A percentile compares a stretch with the other conserved stretches of the same genome.
Conservation (phyloP, 2,888 invertebrate species). For the Urechis unicinctus region DNA sequence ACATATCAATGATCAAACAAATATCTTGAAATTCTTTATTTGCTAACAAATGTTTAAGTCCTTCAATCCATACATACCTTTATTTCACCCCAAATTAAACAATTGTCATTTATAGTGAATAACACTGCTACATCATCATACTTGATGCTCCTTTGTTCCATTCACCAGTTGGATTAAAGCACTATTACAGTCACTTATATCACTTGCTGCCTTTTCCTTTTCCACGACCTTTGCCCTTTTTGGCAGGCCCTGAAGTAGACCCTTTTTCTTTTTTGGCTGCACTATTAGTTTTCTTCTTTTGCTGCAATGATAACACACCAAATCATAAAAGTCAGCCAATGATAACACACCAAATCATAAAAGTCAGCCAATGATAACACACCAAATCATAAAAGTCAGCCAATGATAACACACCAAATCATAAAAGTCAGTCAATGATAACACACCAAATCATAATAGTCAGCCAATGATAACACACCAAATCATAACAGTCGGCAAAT, state of each 20-base stretch:
- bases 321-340: background rate
- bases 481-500: too few species aligned
- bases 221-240: background rate
- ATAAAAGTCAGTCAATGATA: too few species aligned
- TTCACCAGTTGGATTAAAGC: background rate
- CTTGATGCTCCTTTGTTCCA: background rate
- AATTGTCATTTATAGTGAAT: background rate
- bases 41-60: too few species aligned
- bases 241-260: background rate
- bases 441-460: too few species aligned
- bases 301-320: background rate
- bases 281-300: conserved; percentile 1
- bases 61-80: background rate
- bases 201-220: conserved; percentile 6
- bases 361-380: too few species aligned
- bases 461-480: too few species aligned
- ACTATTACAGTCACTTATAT: too few species aligned
- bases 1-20: too few species aligned
- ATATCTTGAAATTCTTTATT: too few species aligned
- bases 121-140: background rate
- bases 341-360: too few species aligned
- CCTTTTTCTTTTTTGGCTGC: conserved; percentile 2
- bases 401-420: too few species aligned
- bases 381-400: too few species aligned
- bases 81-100: background rate